Evolutionary conservation across 2,888 invertebrate genomes (phyloP), one percentile per base, ranked within the genome.

Genomic region (Lithophane ornitopus): DNA sequence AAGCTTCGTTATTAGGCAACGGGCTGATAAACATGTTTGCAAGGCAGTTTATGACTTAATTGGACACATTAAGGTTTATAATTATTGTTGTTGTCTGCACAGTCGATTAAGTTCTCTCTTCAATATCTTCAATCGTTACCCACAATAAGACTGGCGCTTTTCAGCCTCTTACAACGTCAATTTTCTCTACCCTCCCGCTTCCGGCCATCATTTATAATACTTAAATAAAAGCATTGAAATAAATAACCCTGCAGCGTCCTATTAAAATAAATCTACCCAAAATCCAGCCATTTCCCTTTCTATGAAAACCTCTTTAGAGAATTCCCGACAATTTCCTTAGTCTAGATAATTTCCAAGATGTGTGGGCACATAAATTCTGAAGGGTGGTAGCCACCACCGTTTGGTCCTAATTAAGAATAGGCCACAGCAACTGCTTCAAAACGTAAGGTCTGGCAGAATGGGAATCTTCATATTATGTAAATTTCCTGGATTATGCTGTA

Each of bases 391-490:
- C 8, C 72, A 82, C 78, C 72, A 84, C 76, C 77, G 78, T 67
- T 76, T 73, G 70, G 62, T 83, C 73, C 88, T 91, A 91, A 92
- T 92, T 92, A 91, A 90, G 89, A 91, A 89, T 89, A 85, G 85
- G 87, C 89, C 85, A 82, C 88, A 89, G 84, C 85, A 76, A 81
- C 76, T 77, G 73, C 75, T 84, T 87, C n/a, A 78, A 77, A 89
- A 78, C 88, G 86, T 83, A 85, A 89, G 87, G 85, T 87, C 81
- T 88, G 73, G 74, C 72, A 74, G 92, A 90, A 90, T 91, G 80
- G 80, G 80, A 91, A 91, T 90, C 85, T 85, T 84, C 85, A 88
- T 89, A 91, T 91, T 91, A 91, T 91, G 91, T 75, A 90, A 91
- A 91, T 91, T 85, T 71, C 74, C 75, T 79, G 87, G 88, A 88